These are phyloP conservation scores for Psix sp. DNA, from an alignment of 1,140 invertebrate genomes.

Conservation along the genomic window DNA sequence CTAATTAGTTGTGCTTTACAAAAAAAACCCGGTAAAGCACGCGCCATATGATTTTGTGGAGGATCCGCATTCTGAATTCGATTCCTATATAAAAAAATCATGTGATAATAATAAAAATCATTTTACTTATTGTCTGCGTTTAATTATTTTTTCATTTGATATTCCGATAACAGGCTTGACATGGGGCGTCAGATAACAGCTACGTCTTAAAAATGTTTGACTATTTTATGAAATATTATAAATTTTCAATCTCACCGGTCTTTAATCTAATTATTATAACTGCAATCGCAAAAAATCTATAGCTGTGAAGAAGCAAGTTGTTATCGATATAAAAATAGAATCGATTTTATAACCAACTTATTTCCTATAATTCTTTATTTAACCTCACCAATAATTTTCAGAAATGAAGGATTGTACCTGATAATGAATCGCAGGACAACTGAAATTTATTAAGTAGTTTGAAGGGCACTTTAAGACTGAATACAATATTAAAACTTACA, in stretches of 20 bases:
- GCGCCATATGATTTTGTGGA: too few species aligned
- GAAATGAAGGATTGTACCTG: slow-evolving; percentile 16
- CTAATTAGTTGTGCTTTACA: too few species aligned
- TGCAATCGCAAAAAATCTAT: slow-evolving; percentile 12
- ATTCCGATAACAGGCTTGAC: slow-evolving; percentile 8
- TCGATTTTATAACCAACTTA: neutral
- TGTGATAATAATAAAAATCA: too few species aligned
- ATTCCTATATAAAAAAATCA: too few species aligned
- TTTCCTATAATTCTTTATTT: slow-evolving; percentile 10
- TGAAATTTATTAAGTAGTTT: too few species aligned
- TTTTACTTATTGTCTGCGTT: neutral
- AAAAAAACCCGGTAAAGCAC: too few species aligned
- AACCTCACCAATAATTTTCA: slow-evolving; percentile 5
- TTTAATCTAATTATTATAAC: slow-evolving; percentile 9
- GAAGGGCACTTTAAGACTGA: too few species aligned
- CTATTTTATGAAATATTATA: neutral
- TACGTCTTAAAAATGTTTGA: slow-evolving; percentile 16
- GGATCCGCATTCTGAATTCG: too few species aligned
- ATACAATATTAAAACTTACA: too few species aligned
- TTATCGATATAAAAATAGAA: neutral
- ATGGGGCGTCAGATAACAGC: slow-evolving; percentile 17
- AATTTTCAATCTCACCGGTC: slow-evolving; percentile 5
- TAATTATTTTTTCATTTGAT: neutral
- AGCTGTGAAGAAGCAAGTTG: slow-evolving; percentile 11
- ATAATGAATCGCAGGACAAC: too few species aligned